Percentiles rank a stretch among this genome's conserved stretches.
These are phyloP conservation scores for Odocoileus virginianus DNA, from an alignment of 2,113 vertebrate species.

Conservation along the genomic window DNA sequence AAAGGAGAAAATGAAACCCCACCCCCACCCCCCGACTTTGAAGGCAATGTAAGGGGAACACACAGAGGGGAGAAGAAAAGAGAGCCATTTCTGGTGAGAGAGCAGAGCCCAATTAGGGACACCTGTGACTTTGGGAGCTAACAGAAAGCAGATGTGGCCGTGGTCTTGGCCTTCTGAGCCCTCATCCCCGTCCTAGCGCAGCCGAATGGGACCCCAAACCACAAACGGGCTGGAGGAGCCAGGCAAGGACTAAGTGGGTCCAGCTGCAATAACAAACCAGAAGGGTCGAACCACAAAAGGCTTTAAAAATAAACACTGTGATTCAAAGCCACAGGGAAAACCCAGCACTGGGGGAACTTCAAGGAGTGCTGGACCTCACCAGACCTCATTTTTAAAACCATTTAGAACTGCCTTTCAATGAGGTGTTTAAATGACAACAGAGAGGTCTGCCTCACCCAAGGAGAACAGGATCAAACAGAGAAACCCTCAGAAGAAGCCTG, in stretches of 20 bases:
- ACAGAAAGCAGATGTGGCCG: constrained; percentile 60
- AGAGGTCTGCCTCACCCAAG: not conserved
- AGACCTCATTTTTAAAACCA: not conserved
- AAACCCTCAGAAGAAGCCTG: not conserved
- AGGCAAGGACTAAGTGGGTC: constrained; percentile 49
- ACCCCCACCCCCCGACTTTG: not conserved
- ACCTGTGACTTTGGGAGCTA: constrained; percentile 71
- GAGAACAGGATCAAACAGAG: not conserved
- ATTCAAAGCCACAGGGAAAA: not conserved
- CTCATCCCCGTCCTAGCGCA: constrained; percentile 63
- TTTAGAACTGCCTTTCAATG: not conserved
- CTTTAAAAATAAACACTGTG: constrained; percentile 45
- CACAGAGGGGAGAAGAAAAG: fast-evolving
- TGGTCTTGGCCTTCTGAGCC: constrained; percentile 8
- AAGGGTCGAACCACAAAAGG: not conserved
- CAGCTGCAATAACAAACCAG: constrained; percentile 86
- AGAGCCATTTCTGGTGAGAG: not conserved
- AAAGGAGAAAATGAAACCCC: not conserved
- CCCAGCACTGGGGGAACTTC: not conserved
- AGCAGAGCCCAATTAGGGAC: constrained; percentile 14
- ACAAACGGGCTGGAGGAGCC: constrained; percentile 46
- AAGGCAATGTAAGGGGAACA: not conserved
- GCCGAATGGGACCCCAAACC: constrained; percentile 60
- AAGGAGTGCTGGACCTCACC: not conserved
- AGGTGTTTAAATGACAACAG: not conserved